Evolutionary conservation across 2,888 invertebrate species (phyloP), one percentile per base, ranked within the genome.

Genomic region (Pegoplata infirma): DNA sequence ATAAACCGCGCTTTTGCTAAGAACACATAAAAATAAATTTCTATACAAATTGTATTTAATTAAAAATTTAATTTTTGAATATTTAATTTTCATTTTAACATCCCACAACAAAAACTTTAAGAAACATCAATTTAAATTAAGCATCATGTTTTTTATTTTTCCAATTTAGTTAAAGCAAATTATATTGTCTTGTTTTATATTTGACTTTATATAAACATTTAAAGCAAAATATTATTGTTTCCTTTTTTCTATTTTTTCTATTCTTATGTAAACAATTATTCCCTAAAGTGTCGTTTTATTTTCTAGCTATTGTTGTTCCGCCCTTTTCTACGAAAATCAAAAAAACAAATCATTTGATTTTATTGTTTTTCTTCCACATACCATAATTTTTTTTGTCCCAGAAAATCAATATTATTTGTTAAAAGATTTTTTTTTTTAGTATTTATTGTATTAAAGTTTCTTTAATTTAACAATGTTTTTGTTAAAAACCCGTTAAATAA

Each of bases 231-330:
- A n/a, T n/a, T n/a, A n/a, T n/a, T n/a, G n/a, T n/a, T 17, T 10
- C n/a, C 25, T 6, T 32, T 40, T 40, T 40, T n/a, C 36, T 40
- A n/a, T 46, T 16, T n/a, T 40, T 17, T 55, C 10, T 3, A 21
- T 58, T 58, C 44, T 49, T 51, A 32, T 63, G 49, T 63, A 63
- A 19, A 63, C 49, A 36, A 63, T 51, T 63, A 36, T 63, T 49
- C 63, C 63, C 63, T 32, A 12, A 36, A 49, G 63, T 47, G 32
- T 58, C 68, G 40, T 58, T 58, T 36, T 3, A n/a, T 32, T 47
- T 14, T 17, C 5, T 44, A 32, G 12, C 7, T 12, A 14, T 14
- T 40, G 4, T 40, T 40, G 12, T n/a, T 32, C 36, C 7, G 21
- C 32, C n/a, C 14, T 21, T n/a, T 17, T 23, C n/a, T 8, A 16